Percentiles rank a stretch among this genome's conserved stretches.
These are phyloP conservation scores for Cheilosia urbana DNA, from an alignment of 2,888 invertebrate genomes.

Conservation along the genomic window DNA sequence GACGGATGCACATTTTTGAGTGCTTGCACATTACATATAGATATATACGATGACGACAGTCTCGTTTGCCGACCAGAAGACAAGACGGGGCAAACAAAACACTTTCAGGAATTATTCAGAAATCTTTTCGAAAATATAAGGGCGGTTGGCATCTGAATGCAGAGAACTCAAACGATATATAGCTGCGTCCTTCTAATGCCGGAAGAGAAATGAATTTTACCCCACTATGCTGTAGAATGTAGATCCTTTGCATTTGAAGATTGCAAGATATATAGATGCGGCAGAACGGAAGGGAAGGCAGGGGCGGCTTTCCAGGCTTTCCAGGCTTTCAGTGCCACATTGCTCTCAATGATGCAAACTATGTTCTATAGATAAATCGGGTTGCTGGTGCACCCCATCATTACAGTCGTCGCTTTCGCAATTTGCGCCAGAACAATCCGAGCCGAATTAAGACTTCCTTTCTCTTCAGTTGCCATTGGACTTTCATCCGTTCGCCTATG, in stretches of 20 bases:
- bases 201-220: constrained; percentile 67
- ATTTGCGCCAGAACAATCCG: constrained; percentile 48
- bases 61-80: constrained; percentile 70
- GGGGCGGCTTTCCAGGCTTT: background rate
- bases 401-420: constrained; percentile 33
- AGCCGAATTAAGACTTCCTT: constrained; percentile 54
- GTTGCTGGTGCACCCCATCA: constrained; percentile 41
- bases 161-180: constrained; percentile 1
- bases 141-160: constrained; percentile 2
- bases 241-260: constrained; percentile 50
- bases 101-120: constrained; percentile 70
- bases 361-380: constrained; percentile 34
- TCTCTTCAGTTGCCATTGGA: constrained; percentile 31
- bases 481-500: constrained; percentile 8
- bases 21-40: constrained; percentile 29
- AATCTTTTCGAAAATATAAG: constrained; percentile 48
- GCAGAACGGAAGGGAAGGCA: constrained; percentile 2
- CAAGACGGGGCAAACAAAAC: constrained; percentile 72
- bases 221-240: constrained; percentile 34
- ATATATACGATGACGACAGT: constrained; percentile 27
- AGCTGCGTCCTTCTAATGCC: constrained; percentile 56
- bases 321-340: constrained; percentile 29
- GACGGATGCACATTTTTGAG: constrained; percentile 35
- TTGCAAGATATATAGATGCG: constrained; percentile 9
- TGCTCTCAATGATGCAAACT: constrained; percentile 50